Percentiles rank a stretch among this genome's conserved stretches.
These are phyloP conservation scores for Lepidocyrtoides sp. DNA, from an alignment of 2,888 invertebrate species.

Conservation along the genomic window DNA sequence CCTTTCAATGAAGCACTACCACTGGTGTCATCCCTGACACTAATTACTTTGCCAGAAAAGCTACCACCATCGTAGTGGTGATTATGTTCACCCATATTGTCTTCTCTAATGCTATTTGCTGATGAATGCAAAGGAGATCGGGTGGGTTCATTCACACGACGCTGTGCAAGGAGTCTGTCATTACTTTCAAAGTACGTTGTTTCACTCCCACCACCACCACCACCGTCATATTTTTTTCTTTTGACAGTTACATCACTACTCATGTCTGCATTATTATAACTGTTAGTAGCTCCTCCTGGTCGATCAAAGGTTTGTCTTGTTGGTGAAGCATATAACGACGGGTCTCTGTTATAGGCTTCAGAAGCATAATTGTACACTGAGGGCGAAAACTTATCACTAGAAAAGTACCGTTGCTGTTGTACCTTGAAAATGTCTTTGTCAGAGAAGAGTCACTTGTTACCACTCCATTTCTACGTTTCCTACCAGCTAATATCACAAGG, in stretches of 20 bases:
- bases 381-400: slow-evolving; percentile 38
- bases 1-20: not conserved
- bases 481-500: slow-evolving; percentile 77
- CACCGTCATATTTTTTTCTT: not conserved
- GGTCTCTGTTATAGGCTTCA: not conserved
- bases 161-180: slow-evolving; percentile 27
- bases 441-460: slow-evolving; percentile 55
- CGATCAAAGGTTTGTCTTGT: slow-evolving; percentile 34
- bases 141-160: slow-evolving; percentile 55
- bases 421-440: slow-evolving; percentile 60
- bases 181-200: not conserved
- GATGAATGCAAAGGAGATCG: slow-evolving; percentile 25
- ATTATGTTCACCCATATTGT: slow-evolving; percentile 25
- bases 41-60: slow-evolving; percentile 18
- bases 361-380: slow-evolving; percentile 1
- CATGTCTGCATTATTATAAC: not conserved
- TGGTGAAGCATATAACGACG: not conserved
- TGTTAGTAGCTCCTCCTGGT: not conserved
- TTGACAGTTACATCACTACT: not conserved
- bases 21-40: slow-evolving; percentile 22
- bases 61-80: slow-evolving; percentile 15
- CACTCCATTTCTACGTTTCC: slow-evolving; percentile 55
- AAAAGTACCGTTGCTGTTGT: slow-evolving; percentile 42
- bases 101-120: slow-evolving; percentile 24
- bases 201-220: not conserved